Percentiles rank a stretch among this genome's conserved stretches.
Conservation (phyloP, 2,888 invertebrate genomes). For the Charanyca ferruginea region DNA sequence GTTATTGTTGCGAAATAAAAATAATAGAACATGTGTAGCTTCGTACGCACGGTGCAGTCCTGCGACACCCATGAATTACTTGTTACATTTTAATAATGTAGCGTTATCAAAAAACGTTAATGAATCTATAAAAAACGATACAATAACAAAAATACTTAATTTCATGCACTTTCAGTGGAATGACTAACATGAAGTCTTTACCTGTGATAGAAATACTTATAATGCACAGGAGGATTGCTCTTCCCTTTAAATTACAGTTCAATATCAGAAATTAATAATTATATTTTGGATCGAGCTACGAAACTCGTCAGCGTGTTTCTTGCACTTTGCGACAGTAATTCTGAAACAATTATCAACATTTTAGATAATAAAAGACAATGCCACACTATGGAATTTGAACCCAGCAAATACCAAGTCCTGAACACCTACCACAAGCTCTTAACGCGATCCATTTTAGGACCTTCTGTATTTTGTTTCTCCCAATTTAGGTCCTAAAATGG, state of each 20-base stretch:
- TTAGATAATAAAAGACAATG: not conserved
- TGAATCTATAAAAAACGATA: not conserved
- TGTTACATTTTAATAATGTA: constrained; percentile 6
- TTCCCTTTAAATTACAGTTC: not conserved
- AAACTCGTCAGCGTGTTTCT: constrained; percentile 65
- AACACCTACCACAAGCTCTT: too few species aligned
- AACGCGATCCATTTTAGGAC: too few species aligned
- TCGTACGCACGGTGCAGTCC: not conserved
- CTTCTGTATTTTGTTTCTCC: too few species aligned
- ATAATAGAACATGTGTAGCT: not conserved
- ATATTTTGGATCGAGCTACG: constrained; percentile 46
- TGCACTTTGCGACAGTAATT: constrained; percentile 68
- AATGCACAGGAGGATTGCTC: too few species aligned
- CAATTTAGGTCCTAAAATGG: too few species aligned
- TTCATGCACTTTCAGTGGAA: constrained; percentile 8
- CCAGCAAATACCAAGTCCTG: too few species aligned
- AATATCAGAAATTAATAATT: constrained; percentile 53
- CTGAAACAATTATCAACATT: constrained; percentile 70
- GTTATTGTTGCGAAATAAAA: constrained; percentile 26
- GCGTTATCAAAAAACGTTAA: not conserved
- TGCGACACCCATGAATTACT: not conserved
- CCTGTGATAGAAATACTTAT: too few species aligned
- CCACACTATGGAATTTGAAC: too few species aligned
- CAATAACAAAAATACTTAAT: not conserved
- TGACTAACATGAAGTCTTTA: not conserved